Evolutionary conservation across 2,888 invertebrate species (phyloP).

Genomic region (Leptinotarsa juncta): DNA sequence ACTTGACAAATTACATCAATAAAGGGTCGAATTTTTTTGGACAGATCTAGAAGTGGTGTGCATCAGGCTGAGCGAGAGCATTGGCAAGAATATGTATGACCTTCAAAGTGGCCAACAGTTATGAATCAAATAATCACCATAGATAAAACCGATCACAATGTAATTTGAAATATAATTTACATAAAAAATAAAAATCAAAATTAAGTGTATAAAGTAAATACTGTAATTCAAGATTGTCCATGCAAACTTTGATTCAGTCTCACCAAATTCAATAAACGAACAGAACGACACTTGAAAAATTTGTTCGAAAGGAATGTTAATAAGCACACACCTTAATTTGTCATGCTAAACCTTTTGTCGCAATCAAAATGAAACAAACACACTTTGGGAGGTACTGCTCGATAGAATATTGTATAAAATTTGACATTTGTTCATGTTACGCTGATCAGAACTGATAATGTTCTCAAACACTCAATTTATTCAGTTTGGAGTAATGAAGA

Average conservation of each 20-base stretch:
- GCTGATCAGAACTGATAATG: background rate
- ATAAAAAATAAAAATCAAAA: background rate
- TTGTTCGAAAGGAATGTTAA: slow-evolving; percentile 9
- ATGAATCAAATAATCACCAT: background rate
- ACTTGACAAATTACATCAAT: no score
- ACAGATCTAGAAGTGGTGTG: no score
- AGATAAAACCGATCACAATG: background rate
- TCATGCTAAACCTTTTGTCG: background rate
- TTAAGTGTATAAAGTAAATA: slow-evolving; percentile 15
- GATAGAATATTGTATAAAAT: background rate
- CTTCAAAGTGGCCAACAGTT: background rate
- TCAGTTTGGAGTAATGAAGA: background rate
- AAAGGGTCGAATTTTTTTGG: no score
- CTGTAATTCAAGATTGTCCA: slow-evolving; percentile 14
- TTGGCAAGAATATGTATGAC: background rate
- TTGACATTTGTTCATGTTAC: background rate
- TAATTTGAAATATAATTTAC: background rate
- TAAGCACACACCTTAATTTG: background rate
- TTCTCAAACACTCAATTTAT: slow-evolving; percentile 1
- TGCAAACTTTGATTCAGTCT: slow-evolving; percentile 12
- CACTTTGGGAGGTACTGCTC: background rate
- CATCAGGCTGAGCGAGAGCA: background rate
- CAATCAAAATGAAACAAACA: background rate
- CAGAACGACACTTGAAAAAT: background rate
- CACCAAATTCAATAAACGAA: slow-evolving; percentile 13